A percentile compares a stretch with the other conserved stretches of the same genome.
Evolutionary conservation across 2,797 vertebrate species (phyloP).

Genomic region (Eupleurogrammus muticus): DNA sequence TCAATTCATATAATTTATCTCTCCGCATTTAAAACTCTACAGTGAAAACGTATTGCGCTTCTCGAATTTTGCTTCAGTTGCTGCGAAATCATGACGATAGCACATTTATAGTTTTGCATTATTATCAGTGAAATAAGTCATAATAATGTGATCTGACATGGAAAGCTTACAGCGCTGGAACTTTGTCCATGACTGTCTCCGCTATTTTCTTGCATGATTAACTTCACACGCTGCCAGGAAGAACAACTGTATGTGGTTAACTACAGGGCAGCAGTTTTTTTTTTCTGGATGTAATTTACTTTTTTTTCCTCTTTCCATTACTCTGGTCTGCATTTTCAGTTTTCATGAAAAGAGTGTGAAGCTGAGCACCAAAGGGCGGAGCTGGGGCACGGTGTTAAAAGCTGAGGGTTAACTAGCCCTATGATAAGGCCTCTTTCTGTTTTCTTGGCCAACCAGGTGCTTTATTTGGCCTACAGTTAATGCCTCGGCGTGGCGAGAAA

Average conservation of each 20-base stretch:
- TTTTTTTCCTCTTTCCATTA: conserved; percentile 39
- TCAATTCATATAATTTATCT: conserved; percentile 23
- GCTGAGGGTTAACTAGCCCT: conserved; percentile 26
- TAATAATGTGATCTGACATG: conserved; percentile 48
- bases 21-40: conserved; percentile 21
- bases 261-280: conserved; percentile 45
- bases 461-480: conserved; percentile 54
- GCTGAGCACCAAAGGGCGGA: conserved; percentile 27
- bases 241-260: conserved; percentile 44
- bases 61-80: conserved; percentile 22
- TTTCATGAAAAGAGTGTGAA: conserved; percentile 33
- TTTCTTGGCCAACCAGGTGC: conserved; percentile 41
- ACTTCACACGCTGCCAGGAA: conserved; percentile 45
- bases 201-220: conserved; percentile 45
- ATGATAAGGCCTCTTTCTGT: conserved; percentile 48
- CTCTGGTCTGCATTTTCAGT: conserved; percentile 51
- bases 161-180: conserved; percentile 50
- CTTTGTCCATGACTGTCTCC: conserved; percentile 34
- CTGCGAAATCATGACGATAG: conserved; percentile 33
- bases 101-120: conserved; percentile 40
- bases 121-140: conserved; percentile 29
- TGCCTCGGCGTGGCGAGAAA: conserved; percentile 47
- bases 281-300: conserved; percentile 38
- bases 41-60: conserved; percentile 29
- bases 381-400: conserved; percentile 33